Percentiles rank a stretch among this genome's conserved stretches.
Conservation (phyloP, 23 tunicate genomes). For the Trididemnum clinides region DNA sequence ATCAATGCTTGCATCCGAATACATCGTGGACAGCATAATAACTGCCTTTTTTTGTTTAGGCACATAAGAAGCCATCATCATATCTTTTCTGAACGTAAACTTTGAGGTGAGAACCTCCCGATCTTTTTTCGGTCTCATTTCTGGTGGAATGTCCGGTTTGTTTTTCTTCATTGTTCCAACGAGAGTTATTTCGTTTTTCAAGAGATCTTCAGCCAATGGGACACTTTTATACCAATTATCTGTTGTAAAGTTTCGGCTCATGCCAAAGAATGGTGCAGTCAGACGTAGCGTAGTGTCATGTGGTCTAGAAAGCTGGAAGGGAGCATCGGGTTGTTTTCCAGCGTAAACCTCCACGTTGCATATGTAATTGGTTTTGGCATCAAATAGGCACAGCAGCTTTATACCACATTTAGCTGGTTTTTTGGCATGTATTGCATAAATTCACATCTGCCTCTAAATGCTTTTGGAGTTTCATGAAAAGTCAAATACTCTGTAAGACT, state of each 20-base stretch:
- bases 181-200: not conserved
- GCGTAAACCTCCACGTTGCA: constrained; percentile 3
- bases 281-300: not conserved
- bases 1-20: not conserved
- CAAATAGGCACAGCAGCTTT: not conserved
- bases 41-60: constrained; percentile 2
- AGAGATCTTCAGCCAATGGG: constrained; percentile 1
- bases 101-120: not conserved
- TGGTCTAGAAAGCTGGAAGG: not conserved
- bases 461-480: not conserved
- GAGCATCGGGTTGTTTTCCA: constrained; percentile 1
- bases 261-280: not conserved
- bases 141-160: constrained; percentile 10
- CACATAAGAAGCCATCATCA: constrained; percentile 7
- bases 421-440: constrained; percentile 16
- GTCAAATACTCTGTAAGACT: not conserved
- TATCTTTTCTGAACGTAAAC: not conserved
- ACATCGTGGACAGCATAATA: not conserved
- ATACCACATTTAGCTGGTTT: constrained; percentile 7
- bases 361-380: not conserved
- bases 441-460: constrained; percentile 16
- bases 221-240: constrained; percentile 8
- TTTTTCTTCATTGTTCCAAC: constrained; percentile 17
- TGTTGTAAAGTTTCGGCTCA: not conserved
- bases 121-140: not conserved